Conservation (phyloP, 2,113 vertebrate genomes). For the Pipra filicauda region DNA sequence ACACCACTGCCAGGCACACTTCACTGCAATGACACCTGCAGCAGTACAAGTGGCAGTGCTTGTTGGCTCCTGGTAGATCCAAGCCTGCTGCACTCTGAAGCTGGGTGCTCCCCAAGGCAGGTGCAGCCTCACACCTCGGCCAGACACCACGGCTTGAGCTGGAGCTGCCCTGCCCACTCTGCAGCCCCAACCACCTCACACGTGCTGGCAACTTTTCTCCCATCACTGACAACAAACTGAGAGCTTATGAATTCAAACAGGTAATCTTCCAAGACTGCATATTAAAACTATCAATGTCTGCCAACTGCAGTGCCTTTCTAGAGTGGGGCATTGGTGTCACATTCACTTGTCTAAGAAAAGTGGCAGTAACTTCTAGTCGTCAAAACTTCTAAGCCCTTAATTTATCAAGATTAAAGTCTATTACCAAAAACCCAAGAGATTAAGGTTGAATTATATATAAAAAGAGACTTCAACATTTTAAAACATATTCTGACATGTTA, state of each 20-base stretch:
- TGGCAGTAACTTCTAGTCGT: background rate
- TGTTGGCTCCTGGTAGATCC: accelerated
- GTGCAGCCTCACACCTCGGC: background rate
- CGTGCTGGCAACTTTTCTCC: background rate
- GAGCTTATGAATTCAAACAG: accelerated
- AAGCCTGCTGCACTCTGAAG: too few species aligned
- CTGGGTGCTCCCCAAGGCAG: background rate
- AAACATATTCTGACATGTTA: background rate
- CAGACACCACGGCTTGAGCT: background rate
- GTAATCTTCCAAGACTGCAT: background rate
- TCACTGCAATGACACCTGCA: background rate
- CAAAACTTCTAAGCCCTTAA: background rate
- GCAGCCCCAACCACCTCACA: accelerated
- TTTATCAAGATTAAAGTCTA: background rate
- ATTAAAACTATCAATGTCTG: background rate
- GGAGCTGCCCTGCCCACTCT: background rate
- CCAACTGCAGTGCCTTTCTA: background rate
- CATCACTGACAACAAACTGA: background rate
- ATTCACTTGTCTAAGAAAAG: background rate
- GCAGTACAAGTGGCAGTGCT: background rate
- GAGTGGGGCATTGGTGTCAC: background rate
- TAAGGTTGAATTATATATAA: background rate
- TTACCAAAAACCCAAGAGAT: background rate
- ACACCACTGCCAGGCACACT: background rate
- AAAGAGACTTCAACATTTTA: background rate